A percentile compares a stretch with the other conserved stretches of the same genome.
phyloP scores from a whole-genome alignment of 2,113 vertebrate genomes.

The Oreochromis spilurus region DNA sequence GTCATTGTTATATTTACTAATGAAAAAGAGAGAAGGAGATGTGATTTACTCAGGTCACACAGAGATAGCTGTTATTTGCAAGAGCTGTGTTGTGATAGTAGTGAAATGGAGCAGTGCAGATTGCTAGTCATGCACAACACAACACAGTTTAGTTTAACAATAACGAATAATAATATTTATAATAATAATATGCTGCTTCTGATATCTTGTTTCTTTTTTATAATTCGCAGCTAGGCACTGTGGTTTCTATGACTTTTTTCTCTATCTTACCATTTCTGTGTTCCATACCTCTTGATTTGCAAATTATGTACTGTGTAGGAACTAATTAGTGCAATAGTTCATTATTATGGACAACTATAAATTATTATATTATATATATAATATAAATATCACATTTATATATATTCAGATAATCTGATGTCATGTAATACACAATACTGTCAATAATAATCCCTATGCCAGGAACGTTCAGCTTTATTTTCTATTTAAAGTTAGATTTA shows the following conservation, averaged over 20 bases:
- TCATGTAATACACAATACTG: not conserved
- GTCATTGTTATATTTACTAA: not conserved
- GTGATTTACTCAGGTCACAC: not conserved
- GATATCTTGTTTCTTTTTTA: not conserved
- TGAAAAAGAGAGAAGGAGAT: not conserved
- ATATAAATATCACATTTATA: not conserved
- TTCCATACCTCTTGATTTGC: not conserved
- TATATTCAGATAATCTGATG: not conserved
- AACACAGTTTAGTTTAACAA: not conserved
- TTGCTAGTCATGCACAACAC: not conserved
- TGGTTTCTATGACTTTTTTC: no score
- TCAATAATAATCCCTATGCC: not conserved
- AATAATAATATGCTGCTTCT: not conserved
- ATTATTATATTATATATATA: not conserved
- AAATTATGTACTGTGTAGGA: not conserved
- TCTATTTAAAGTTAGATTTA: not conserved
- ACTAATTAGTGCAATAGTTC: not conserved
- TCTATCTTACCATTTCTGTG: not conserved
- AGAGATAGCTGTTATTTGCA: not conserved
- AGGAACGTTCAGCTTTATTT: not conserved
- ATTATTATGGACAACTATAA: not conserved
- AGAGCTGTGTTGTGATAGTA: not conserved
- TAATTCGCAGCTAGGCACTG: not conserved
- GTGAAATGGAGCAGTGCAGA: not conserved
- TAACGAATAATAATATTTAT: not conserved